A percentile compares a stretch with the other conserved stretches of the same genome.
Evolutionary conservation across 2,113 vertebrate species (phyloP).

Genomic region (Hystrix cristata): DNA sequence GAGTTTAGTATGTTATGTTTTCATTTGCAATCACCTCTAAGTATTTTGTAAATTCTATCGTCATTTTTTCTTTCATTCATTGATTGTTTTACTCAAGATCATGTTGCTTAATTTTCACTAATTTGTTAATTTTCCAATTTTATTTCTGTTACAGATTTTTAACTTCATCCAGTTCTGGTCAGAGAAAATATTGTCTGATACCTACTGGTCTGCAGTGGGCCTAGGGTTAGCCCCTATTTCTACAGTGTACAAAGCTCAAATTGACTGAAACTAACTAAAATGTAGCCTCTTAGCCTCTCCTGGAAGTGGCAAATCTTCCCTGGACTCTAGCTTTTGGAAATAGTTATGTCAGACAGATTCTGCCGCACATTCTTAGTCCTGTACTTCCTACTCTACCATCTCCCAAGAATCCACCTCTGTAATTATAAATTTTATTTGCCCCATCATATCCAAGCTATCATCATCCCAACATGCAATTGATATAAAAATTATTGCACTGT

Average conservation of each 20-base stretch:
- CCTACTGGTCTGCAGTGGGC: too few species aligned
- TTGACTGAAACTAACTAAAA: too few species aligned
- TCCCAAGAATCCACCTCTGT: neutral
- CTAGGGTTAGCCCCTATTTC: neutral
- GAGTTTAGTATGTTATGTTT: accelerated
- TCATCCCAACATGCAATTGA: neutral
- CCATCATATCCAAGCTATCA: neutral
- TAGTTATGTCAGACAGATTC: neutral
- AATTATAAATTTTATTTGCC: neutral
- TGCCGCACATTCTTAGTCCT: too few species aligned
- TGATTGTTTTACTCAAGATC: neutral
- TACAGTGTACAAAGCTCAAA: neutral
- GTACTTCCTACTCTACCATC: neutral
- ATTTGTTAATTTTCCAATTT: neutral
- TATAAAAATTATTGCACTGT: neutral
- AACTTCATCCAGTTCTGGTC: too few species aligned
- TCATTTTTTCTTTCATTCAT: neutral
- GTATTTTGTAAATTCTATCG: neutral
- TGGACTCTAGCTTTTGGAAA: too few species aligned
- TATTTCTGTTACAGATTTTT: neutral
- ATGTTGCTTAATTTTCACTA: neutral
- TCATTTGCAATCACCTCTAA: neutral
- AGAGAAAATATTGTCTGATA: neutral
- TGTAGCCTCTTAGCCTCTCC: too few species aligned
- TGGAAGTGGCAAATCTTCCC: neutral